These are phyloP conservation scores for Pseudococcus viburni DNA, from an alignment of 2,888 invertebrate species.

Conservation along the genomic window DNA sequence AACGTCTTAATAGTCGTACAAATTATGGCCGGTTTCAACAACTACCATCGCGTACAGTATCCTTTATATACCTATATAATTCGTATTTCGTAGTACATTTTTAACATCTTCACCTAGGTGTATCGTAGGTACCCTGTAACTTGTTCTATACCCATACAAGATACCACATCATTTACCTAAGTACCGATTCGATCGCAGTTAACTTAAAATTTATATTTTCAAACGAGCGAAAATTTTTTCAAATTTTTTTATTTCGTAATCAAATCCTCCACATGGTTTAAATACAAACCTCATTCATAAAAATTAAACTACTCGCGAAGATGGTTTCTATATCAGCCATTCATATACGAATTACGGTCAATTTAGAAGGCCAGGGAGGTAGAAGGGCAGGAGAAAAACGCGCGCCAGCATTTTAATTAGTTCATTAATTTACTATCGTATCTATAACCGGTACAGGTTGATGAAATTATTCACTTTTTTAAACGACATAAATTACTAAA, in stretches of 20 bases:
- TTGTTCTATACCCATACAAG: neutral
- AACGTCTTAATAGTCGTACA: constrained; percentile 51
- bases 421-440: constrained; percentile 42
- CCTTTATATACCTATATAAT: neutral
- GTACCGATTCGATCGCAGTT: neutral
- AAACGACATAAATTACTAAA: constrained; percentile 54
- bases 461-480: constrained; percentile 52
- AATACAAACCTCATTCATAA: neutral
- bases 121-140: neutral
- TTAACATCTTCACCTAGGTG: too few species aligned
- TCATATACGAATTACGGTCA: neutral
- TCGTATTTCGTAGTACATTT: neutral
- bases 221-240: neutral
- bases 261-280: neutral
- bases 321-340: neutral
- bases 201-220: neutral
- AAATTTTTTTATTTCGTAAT: neutral
- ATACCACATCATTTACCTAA: neutral
- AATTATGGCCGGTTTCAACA: constrained; percentile 28
- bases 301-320: neutral
- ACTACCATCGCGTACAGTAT: constrained; percentile 4
- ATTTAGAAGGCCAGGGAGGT: neutral
- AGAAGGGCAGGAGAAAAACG: neutral
- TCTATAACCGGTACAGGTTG: constrained; percentile 50
- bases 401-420: constrained; percentile 49